These are phyloP conservation scores for Candidula unifasciata DNA, from an alignment of 2,888 invertebrate species.

Conservation along the genomic window DNA sequence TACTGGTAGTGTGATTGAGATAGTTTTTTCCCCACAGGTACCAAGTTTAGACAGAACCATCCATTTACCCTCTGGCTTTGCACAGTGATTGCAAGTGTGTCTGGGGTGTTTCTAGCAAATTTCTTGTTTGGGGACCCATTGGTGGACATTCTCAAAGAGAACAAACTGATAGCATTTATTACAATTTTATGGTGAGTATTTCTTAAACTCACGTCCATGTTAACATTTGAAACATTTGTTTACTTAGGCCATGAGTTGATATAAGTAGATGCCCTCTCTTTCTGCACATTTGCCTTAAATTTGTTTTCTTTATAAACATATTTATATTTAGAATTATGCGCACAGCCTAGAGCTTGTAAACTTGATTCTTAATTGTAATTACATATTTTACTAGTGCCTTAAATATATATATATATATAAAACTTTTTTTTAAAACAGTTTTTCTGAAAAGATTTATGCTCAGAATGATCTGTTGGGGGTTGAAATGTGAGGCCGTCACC, in stretches of 20 bases:
- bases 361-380: too few relatives aligned
- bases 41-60: slow-evolving; percentile 46
- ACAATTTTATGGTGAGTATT: slow-evolving; percentile 30
- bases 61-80: slow-evolving; percentile 46
- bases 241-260: neutral
- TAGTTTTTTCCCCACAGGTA: slow-evolving; percentile 1
- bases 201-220: neutral
- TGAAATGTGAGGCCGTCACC: too few relatives aligned
- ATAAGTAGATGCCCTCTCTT: neutral
- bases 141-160: slow-evolving; percentile 43
- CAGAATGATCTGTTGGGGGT: too few relatives aligned
- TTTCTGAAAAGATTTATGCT: too few relatives aligned
- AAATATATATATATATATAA: too few relatives aligned
- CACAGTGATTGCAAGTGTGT: slow-evolving; percentile 38
- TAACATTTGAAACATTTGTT: neutral
- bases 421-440: too few relatives aligned
- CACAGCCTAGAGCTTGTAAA: too few relatives aligned
- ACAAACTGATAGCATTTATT: slow-evolving; percentile 36
- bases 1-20: slow-evolving; percentile 10
- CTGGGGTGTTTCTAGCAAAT: slow-evolving; percentile 48
- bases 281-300: neutral
- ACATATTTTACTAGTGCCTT: too few relatives aligned
- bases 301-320: too few relatives aligned
- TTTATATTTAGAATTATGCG: too few relatives aligned
- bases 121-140: slow-evolving; percentile 49